Base-by-base conservation (phyloP, 2,797 vertebrate genomes). In the Nyctibius grandis region DNA sequence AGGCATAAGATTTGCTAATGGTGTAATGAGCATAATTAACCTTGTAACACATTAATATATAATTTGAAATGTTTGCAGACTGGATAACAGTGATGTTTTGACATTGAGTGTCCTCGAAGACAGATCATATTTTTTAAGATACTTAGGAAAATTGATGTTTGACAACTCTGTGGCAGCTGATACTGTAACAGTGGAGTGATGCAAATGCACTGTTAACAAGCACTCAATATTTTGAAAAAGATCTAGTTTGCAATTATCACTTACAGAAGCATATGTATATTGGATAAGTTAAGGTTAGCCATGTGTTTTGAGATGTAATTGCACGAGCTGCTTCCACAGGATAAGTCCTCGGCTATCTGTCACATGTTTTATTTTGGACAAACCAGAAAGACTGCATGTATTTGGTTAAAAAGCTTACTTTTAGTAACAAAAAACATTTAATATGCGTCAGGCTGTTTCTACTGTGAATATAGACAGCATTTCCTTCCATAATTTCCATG, bases 141-240 rank as follows among this genome's bases (percentile, higher is more conserved):
- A 40, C 85, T 91, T 88, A 38, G 31, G 44, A 87, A 93, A 94
- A 86, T n/a, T 73, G 42, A 33, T 82, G 74, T 94, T 93, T 85
- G 31, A 63, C 85, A 89, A 82, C 67, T 78, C 33, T 61, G 25
- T 54, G 90, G 44, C 74, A 85, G 51, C 44, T 88, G 70, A 63
- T 80, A 69, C 17, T n/a, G 11, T 44, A 88, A 53, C 48, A 73
- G 63, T 23, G 18, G 15, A 94, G 42, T 26, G 34, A 86, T 51
- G 12, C n/a, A 93, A 95, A 93, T 21, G 36, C 25, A 51, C 25
- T 50, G 11, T 48, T 91, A 95, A 81, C 45, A 84, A 88, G 69
- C 18, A 51, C 31, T 82, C 51, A 40, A 10, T 94, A 67, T 82
- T 89, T 90, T 82, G 44, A 56, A 94, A 91, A 79, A 79, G 1